Percentiles rank a stretch among this genome's conserved stretches.
These are phyloP conservation scores for Drosophila austrosaltans DNA, from an alignment of 2,888 invertebrate genomes.

Conservation along the genomic window DNA sequence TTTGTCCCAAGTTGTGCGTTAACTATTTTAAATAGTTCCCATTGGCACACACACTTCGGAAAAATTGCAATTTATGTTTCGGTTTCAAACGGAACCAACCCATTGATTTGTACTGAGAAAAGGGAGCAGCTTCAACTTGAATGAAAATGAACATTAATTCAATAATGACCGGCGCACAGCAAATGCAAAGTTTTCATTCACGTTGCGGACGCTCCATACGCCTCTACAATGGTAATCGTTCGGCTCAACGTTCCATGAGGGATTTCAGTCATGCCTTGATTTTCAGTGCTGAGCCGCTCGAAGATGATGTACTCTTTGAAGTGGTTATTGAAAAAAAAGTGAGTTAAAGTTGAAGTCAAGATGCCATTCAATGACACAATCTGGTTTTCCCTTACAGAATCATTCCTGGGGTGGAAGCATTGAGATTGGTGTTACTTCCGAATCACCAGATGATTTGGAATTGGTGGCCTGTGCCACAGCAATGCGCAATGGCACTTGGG, in stretches of 20 bases:
- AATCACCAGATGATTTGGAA: conserved; percentile 88
- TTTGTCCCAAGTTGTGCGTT: neutral
- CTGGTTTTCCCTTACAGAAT: conserved; percentile 85
- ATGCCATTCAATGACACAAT: neutral
- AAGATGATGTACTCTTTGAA: conserved; percentile 93
- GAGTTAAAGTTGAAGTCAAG: conserved; percentile 53
- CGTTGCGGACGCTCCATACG: conserved; percentile 93
- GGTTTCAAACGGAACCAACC: conserved; percentile 6
- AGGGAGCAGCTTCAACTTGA: conserved; percentile 5
- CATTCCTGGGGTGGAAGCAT: conserved; percentile 91
- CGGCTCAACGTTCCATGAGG: conserved; percentile 90
- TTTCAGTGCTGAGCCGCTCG: conserved; percentile 90
- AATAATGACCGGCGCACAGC: conserved; percentile 48
- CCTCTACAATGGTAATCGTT: conserved; percentile 92
- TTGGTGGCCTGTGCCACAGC: conserved; percentile 91
- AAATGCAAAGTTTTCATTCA: conserved; percentile 75
- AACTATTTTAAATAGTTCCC: conserved; percentile 5
- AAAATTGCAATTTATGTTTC: neutral
- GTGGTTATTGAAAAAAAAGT: conserved; percentile 95
- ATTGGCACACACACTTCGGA: neutral
- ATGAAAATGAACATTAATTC: conserved; percentile 41
- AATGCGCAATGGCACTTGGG: conserved; percentile 93
- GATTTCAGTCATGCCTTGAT: conserved; percentile 96
- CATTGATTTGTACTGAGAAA: conserved; percentile 9
- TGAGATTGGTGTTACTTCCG: conserved; percentile 90